Evolutionary conservation across 2,797 vertebrate species (phyloP).

Genomic region (Ctenopoma multispine): DNA sequence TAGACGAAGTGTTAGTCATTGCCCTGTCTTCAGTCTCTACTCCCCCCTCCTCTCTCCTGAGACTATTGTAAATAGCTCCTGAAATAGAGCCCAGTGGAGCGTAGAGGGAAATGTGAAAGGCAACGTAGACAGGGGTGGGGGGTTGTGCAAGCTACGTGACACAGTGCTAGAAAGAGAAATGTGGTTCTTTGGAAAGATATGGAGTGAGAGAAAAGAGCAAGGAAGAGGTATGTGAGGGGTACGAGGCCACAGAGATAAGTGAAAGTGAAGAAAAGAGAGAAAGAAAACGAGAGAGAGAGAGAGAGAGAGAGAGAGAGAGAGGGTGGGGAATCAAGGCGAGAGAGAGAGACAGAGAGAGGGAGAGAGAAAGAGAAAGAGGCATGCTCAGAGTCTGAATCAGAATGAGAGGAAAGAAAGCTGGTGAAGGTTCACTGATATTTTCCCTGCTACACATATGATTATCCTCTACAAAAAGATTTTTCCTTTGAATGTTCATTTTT

Average conservation of each 20-base stretch:
- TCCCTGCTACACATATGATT: slow-evolving; percentile 1
- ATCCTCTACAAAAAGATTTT: slow-evolving; percentile 6
- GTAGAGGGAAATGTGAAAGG: slow-evolving; percentile 60
- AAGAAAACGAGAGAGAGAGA: background rate
- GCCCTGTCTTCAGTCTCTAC: slow-evolving; percentile 6
- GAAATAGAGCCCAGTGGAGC: slow-evolving; percentile 68
- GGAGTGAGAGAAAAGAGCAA: slow-evolving; percentile 45
- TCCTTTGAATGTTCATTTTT: background rate
- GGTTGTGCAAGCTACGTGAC: slow-evolving; percentile 52
- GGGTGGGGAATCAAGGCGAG: too few relatives aligned
- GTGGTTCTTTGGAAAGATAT: slow-evolving; percentile 45
- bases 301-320: slow-evolving; percentile 4
- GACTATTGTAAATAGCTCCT: slow-evolving; percentile 63
- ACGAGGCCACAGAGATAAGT: slow-evolving; percentile 29
- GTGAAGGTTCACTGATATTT: slow-evolving; percentile 36
- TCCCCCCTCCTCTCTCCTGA: slow-evolving; percentile 43
- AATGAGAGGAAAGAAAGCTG: slow-evolving; percentile 38
- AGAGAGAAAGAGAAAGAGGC: slow-evolving; percentile 25
- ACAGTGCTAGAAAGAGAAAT: slow-evolving; percentile 44
- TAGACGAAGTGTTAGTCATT: slow-evolving; percentile 65
- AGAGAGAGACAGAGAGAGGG: background rate
- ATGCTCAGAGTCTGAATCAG: slow-evolving; percentile 29
- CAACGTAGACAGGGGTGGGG: slow-evolving; percentile 27
- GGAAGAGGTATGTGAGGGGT: slow-evolving; percentile 22
- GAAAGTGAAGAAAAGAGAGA: slow-evolving; percentile 3